A percentile compares a stretch with the other conserved stretches of the same genome.
Evolutionary conservation across 2,113 vertebrate genomes (phyloP).

Genomic region (Rhipidura dahli): DNA sequence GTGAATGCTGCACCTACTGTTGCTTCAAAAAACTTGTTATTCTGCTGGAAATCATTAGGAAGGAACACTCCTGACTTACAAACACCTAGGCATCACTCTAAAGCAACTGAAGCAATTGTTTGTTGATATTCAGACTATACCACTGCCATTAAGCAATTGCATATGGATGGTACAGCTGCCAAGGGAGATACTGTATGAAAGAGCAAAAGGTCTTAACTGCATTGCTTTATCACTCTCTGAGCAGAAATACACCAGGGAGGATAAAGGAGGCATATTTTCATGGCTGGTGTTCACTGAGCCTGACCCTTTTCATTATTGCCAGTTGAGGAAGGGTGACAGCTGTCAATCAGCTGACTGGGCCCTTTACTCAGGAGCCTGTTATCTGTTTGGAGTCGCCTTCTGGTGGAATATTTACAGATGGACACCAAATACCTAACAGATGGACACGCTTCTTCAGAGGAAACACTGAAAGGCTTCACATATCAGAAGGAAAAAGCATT

Average conservation of each 20-base stretch:
- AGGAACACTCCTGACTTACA: background rate
- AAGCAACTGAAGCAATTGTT: background rate
- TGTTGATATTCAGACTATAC: background rate
- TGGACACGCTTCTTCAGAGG: background rate
- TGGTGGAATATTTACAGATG: background rate
- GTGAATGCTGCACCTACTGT: background rate
- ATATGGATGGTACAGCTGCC: background rate
- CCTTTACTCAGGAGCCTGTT: background rate
- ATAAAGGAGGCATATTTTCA: background rate
- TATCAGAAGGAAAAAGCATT: background rate
- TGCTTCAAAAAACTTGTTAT: background rate
- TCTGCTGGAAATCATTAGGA: background rate
- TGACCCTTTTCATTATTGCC: background rate
- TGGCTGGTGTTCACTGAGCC: background rate
- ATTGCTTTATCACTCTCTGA: background rate
- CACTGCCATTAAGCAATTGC: background rate
- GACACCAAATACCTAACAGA: background rate
- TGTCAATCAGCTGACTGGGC: background rate
- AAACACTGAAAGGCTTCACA: background rate
- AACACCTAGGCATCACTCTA: background rate
- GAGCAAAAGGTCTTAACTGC: background rate
- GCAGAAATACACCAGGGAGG: background rate
- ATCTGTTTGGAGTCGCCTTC: background rate
- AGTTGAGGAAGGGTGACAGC: background rate
- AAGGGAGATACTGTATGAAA: background rate